Conservation (phyloP, 1,140 invertebrate genomes). For the Drosophila carrolli region DNA sequence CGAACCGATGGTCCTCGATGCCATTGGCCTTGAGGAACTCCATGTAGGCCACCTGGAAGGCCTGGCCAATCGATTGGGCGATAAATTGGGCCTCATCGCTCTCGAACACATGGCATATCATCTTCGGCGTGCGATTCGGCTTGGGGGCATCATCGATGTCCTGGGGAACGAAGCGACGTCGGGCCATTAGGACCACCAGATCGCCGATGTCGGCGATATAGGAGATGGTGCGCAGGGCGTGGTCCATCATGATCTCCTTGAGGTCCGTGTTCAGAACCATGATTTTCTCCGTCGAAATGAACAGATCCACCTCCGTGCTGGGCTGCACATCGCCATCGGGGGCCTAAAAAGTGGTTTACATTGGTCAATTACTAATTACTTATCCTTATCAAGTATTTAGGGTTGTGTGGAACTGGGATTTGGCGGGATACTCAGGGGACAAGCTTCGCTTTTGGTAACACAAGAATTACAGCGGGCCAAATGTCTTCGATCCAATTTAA, state of each 20-base stretch:
- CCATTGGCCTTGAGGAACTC: conserved; percentile 99
- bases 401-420: conserved; percentile 1
- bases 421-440: not conserved
- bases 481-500: conserved; percentile 22
- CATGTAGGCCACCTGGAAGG: conserved; percentile 99
- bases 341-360: conserved; percentile 88
- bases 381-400: too few relatives aligned
- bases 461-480: conserved; percentile 32
- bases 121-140: conserved; percentile 96
- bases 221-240: conserved; percentile 98
- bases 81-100: conserved; percentile 99
- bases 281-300: conserved; percentile 99
- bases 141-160: conserved; percentile 85
- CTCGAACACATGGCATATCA: conserved; percentile 99
- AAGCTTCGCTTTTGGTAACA: conserved; percentile 20
- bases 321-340: conserved; percentile 99
- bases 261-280: conserved; percentile 99
- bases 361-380: not conserved
- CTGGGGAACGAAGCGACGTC: conserved; percentile 94
- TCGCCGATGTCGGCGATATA: conserved; percentile 99
- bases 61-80: conserved; percentile 99
- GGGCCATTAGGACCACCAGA: conserved; percentile 98
- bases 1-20: conserved; percentile 99
- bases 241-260: conserved; percentile 99
- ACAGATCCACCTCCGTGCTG: conserved; percentile 99